Base-by-base conservation (phyloP, 1,140 invertebrate species). In the Drosophila funebris region DNA sequence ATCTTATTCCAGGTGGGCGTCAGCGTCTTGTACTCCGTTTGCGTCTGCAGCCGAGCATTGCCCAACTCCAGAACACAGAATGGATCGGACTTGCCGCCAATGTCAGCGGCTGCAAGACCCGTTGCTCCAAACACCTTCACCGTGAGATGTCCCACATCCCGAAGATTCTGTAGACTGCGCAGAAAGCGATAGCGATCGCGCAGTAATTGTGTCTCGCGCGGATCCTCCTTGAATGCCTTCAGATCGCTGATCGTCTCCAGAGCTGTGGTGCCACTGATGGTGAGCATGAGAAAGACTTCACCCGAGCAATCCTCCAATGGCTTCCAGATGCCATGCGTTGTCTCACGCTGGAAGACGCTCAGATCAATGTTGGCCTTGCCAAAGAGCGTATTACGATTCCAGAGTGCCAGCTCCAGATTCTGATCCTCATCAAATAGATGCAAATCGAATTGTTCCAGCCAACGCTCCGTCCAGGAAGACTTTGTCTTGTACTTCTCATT, bases 401-500 rank as follows among this genome's bases (percentile, higher is more conserved):
- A 91, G 0, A 91, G 48, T 0, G 83, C 77, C 50, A 91, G 18
- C 62, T 92, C 90, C 13, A 92, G 53, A 52, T 76, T 82, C 64
- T 91, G 91, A 53, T 92, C 89, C 43, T 92, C 97, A 78, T 99
- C 97, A 91, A 97, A 99, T 5, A 99, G 93, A 91, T 99, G 98
- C 6, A 99, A 93, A 92, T 99, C 98, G 91, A 99, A 99, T 92
- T 99, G 98, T 90, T 99, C 99, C 87, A 99, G 90, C 98, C 98
- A 99, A 73, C 96, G 94, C 0, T 96, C 96, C 90, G 97, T 96
- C 93, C 95, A 96, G 22, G 96, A 94, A 63, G 98, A 96, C 93
- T 99, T 98, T 91, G 97, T 99, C 93, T 99, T 99, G 93, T 98
- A 99, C 92, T 99, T 99, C 93, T 99, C 98, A 87, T 96, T 97